phyloP scores from a whole-genome alignment of 2,888 invertebrate species.

The Catocala nupta region DNA sequence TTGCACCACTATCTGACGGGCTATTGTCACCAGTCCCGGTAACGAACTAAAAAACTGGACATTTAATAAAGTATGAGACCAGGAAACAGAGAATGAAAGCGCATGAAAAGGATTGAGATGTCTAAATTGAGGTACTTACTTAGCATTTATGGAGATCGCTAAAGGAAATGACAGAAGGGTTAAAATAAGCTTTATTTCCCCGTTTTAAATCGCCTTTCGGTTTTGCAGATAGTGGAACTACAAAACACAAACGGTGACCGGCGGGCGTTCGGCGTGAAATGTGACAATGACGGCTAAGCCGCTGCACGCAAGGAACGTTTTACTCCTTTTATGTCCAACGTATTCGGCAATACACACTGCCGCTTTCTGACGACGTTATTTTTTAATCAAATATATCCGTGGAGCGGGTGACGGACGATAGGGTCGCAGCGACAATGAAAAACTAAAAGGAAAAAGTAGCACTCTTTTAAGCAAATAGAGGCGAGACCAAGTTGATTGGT shows the following conservation, averaged over 20 bases:
- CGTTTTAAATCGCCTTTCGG: conserved; percentile 63
- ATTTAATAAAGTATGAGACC: conserved; percentile 76
- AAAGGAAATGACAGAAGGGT: conserved; percentile 38
- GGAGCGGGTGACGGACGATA: conserved; percentile 85
- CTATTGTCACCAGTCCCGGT: conserved; percentile 69
- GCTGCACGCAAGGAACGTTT: conserved; percentile 72
- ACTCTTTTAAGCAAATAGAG: conserved; percentile 87
- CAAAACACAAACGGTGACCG: conserved; percentile 73
- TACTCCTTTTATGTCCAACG: conserved; percentile 78
- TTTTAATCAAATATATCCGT: conserved; percentile 88
- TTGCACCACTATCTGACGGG: conserved; percentile 74
- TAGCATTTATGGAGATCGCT: conserved; percentile 48
- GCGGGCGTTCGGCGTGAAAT: conserved; percentile 63
- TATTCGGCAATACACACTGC: conserved; percentile 68
- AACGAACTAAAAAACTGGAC: conserved; percentile 74
- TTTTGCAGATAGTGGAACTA: conserved; percentile 79
- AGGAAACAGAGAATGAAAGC: conserved; percentile 62
- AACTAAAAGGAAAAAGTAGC: conserved; percentile 84
- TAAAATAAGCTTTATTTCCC: conserved; percentile 50
- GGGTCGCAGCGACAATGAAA: conserved; percentile 83
- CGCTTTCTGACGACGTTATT: conserved; percentile 88
- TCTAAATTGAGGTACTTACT: conserved; percentile 49
- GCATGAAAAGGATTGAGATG: conserved; percentile 42
- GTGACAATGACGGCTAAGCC: conserved; percentile 86
- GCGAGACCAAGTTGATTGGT: conserved; percentile 88